Evolutionary conservation across 2,113 vertebrate species (phyloP).

Genomic region (Perca schrenkii): DNA sequence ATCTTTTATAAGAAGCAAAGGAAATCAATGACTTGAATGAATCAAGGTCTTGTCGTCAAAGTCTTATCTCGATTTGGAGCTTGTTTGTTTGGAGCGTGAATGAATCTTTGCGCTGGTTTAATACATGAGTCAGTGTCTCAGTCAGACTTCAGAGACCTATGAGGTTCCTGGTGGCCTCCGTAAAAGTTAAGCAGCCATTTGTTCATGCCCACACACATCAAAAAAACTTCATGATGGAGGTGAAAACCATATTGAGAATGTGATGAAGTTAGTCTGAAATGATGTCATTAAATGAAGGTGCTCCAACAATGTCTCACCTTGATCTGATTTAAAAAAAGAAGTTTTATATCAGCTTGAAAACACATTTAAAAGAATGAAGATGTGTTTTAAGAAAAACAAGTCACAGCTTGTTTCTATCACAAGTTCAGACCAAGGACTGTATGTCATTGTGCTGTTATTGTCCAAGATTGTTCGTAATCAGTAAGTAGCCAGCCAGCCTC

Average conservation of each 20-base stretch:
- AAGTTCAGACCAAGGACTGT: constrained; percentile 32
- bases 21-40: constrained; percentile 4
- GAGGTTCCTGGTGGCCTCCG: constrained; percentile 4
- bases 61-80: not conserved
- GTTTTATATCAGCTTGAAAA: not conserved
- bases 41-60: not conserved
- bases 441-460: constrained; percentile 16
- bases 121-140: not conserved
- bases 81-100: constrained; percentile 11
- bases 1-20: not conserved
- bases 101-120: constrained; percentile 1
- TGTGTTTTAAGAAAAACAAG: not conserved
- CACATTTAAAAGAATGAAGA: not conserved
- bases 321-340: not conserved
- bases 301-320: not conserved
- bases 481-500: not conserved
- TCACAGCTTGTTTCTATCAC: not conserved
- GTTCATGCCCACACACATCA: constrained; percentile 20
- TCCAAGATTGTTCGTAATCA: constrained; percentile 26
- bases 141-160: not conserved
- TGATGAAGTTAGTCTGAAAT: not conserved
- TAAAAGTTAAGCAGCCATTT: constrained; percentile 17
- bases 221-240: constrained; percentile 24
- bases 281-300: not conserved
- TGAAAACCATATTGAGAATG: not conserved